phyloP scores from a whole-genome alignment of 2,888 invertebrate species.

The Netelia fuscicornis region DNA sequence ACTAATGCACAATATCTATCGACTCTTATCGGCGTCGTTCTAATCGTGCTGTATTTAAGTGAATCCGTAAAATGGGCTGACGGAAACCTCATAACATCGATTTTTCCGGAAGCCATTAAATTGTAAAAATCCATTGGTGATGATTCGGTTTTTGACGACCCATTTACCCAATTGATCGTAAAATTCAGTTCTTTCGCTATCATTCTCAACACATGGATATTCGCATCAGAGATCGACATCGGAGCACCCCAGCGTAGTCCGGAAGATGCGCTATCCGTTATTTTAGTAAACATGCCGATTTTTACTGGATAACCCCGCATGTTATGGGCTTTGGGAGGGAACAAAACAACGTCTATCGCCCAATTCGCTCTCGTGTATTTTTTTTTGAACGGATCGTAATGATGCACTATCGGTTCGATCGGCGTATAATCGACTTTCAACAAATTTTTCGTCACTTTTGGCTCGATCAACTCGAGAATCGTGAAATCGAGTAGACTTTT shows the following conservation, averaged over 20 bases:
- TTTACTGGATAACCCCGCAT: conserved; percentile 67
- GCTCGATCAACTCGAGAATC: conserved; percentile 59
- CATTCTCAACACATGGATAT: conserved; percentile 19
- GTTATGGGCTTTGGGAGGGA: conserved; percentile 67
- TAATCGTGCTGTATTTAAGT: background rate
- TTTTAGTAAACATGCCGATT: too few relatives aligned
- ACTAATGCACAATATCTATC: conserved; percentile 61
- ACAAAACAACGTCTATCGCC: conserved; percentile 48
- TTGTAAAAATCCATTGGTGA: background rate
- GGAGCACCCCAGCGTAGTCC: too few relatives aligned
- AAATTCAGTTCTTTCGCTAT: conserved; percentile 67
- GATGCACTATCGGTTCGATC: conserved; percentile 54
- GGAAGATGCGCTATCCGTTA: too few relatives aligned
- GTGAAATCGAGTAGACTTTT: conserved; percentile 61
- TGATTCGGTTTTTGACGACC: too few relatives aligned
- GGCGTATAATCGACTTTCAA: background rate
- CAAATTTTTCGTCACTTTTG: background rate
- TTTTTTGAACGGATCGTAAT: conserved; percentile 69
- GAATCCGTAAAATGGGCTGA: conserved; percentile 5
- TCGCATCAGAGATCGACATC: too few relatives aligned
- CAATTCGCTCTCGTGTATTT: conserved; percentile 40
- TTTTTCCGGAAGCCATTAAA: conserved; percentile 27
- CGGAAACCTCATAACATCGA: conserved; percentile 39
- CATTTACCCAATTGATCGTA: conserved; percentile 28
- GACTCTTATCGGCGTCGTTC: conserved; percentile 9